Conservation (phyloP, 2,888 invertebrate species). For the Ophion costatus region DNA sequence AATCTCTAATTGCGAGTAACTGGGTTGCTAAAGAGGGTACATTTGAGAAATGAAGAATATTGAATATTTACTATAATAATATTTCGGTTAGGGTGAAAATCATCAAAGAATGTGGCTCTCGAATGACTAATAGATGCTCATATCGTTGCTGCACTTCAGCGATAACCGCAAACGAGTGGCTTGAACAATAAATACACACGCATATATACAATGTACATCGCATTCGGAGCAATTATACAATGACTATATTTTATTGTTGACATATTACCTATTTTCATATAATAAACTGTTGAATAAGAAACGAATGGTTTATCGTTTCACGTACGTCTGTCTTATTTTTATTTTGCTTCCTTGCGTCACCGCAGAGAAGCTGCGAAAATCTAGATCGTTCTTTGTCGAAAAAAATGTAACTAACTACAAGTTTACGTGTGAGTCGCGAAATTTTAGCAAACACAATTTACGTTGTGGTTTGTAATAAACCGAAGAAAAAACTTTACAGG, state of each 20-base stretch:
- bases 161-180: constrained; percentile 62
- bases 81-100: neutral
- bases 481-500: no score
- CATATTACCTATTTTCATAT: constrained; percentile 67
- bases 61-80: neutral
- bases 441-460: no score
- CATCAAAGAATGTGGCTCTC: neutral
- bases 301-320: neutral
- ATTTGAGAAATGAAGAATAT: neutral
- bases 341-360: no score
- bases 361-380: no score
- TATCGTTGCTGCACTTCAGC: constrained; percentile 13
- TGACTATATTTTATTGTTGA: constrained; percentile 68
- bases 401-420: no score
- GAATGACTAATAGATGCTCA: neutral
- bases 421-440: no score
- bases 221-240: constrained; percentile 63
- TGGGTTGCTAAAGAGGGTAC: neutral
- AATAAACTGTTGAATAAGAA: constrained; percentile 66
- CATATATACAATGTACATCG: constrained; percentile 65
- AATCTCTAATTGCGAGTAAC: neutral
- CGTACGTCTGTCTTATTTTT: neutral
- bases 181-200: constrained; percentile 42
- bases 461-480: no score
- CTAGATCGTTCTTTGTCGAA: no score